Conservation (phyloP, 2,113 vertebrate genomes). For the Corydoras sp. region DNA sequence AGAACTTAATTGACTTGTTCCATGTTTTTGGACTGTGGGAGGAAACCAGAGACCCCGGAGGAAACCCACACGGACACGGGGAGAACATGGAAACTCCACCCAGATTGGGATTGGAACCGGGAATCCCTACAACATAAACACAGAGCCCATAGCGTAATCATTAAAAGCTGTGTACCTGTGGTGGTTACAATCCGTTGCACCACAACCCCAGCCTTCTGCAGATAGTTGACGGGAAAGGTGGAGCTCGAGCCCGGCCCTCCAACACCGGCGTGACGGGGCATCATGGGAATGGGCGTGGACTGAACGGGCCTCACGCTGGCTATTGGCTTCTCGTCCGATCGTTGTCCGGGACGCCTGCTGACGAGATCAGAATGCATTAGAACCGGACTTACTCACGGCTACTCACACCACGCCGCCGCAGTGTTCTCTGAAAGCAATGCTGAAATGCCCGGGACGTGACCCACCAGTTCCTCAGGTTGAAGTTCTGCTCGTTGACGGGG, state of each 20-base stretch:
- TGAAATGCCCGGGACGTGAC: conserved; percentile 35
- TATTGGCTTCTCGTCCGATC: conserved; percentile 90
- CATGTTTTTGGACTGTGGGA: too few relatives aligned
- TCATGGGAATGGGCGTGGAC: conserved; percentile 97
- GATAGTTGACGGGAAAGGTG: conserved; percentile 88
- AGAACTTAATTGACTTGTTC: too few relatives aligned
- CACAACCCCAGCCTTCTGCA: conserved; percentile 91
- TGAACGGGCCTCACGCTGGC: conserved; percentile 94
- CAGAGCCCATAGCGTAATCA: too few relatives aligned
- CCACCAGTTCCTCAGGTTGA: conserved; percentile 95
- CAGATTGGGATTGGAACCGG: too few relatives aligned
- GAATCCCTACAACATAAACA: too few relatives aligned
- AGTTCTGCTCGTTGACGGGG: conserved; percentile 83
- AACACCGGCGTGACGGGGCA: conserved; percentile 87
- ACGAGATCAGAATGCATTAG: background rate
- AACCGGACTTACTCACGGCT: too few relatives aligned
- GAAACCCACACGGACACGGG: too few relatives aligned
- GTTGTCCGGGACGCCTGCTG: conserved; percentile 72
- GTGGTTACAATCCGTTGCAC: conserved; percentile 97
- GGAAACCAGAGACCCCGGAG: too few relatives aligned
- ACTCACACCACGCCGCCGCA: too few relatives aligned
- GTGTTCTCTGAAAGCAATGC: too few relatives aligned
- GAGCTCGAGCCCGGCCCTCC: conserved; percentile 75
- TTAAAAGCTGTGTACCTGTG: conserved; percentile 68
- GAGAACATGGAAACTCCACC: too few relatives aligned